Conservation (phyloP, 1,140 invertebrate genomes). For the Drosophila orosa region DNA sequence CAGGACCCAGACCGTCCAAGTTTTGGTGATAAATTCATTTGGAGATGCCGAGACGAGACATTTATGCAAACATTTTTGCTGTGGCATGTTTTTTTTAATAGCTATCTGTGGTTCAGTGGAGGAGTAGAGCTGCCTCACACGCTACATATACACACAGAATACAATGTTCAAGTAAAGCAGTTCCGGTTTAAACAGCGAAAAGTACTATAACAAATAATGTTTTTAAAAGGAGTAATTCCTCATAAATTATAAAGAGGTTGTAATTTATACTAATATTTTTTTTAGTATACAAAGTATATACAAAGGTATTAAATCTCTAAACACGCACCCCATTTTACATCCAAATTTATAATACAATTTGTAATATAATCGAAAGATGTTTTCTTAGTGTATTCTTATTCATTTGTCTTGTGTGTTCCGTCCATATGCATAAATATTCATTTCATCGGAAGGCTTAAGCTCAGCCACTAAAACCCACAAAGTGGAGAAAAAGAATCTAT, state of each 20-base stretch:
- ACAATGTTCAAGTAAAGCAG: background rate
- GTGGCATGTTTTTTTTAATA: conserved; percentile 28
- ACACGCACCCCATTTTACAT: background rate
- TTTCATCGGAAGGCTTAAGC: conserved; percentile 24
- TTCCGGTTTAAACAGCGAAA: no score
- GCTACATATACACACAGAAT: background rate
- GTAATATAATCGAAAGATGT: background rate
- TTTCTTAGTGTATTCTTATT: conserved; percentile 1
- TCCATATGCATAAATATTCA: conserved; percentile 36
- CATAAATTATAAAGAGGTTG: background rate
- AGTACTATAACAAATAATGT: background rate
- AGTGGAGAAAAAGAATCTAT: conserved; percentile 33
- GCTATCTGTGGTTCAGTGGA: conserved; percentile 13
- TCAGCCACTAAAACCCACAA: conserved; percentile 26
- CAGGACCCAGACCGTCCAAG: conserved; percentile 36
- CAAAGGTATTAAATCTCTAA: no score
- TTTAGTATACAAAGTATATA: no score
- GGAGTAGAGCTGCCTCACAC: background rate
- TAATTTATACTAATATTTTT: no score
- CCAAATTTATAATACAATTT: no score
- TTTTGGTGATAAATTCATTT: conserved; percentile 75
- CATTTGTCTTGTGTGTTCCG: conserved; percentile 15
- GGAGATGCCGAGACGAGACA: conserved; percentile 61
- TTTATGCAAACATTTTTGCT: conserved; percentile 65
- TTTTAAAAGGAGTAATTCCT: background rate